A percentile compares a stretch with the other conserved stretches of the same genome.
These are phyloP conservation scores for Hypotaenidia okinawae DNA, from an alignment of 2,797 vertebrate genomes.

Conservation along the genomic window DNA sequence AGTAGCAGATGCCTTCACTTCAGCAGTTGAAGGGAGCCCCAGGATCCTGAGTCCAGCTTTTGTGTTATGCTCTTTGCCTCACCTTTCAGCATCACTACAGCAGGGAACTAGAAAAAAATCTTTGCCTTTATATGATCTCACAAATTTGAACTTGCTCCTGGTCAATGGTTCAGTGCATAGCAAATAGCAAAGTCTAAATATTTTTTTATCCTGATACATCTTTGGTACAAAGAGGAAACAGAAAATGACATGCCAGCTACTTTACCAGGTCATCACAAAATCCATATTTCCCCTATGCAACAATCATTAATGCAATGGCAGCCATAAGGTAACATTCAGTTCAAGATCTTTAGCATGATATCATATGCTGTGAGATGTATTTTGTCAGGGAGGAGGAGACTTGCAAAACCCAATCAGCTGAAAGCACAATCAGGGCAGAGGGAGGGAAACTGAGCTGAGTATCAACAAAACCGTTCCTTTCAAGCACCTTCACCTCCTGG, in stretches of 20 bases:
- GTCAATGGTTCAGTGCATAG: neutral
- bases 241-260: neutral
- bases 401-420: neutral
- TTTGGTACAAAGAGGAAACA: neutral
- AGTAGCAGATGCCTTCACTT: conserved; percentile 6
- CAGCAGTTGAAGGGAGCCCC: neutral
- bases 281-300: neutral
- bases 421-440: neutral
- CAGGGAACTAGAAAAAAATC: neutral
- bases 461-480: neutral
- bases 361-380: conserved; percentile 36
- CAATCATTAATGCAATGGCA: neutral
- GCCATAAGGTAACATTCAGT: conserved; percentile 4
- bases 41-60: neutral
- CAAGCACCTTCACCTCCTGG: neutral
- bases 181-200: neutral
- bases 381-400: neutral
- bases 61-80: neutral
- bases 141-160: neutral
- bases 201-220: neutral
- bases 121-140: neutral
- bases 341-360: conserved; percentile 54
- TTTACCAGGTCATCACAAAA: conserved; percentile 35
- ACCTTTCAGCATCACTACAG: neutral
- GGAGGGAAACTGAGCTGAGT: conserved; percentile 11